phyloP scores from a whole-genome alignment of 2,113 vertebrate genomes.

The Nipponia nippon region DNA sequence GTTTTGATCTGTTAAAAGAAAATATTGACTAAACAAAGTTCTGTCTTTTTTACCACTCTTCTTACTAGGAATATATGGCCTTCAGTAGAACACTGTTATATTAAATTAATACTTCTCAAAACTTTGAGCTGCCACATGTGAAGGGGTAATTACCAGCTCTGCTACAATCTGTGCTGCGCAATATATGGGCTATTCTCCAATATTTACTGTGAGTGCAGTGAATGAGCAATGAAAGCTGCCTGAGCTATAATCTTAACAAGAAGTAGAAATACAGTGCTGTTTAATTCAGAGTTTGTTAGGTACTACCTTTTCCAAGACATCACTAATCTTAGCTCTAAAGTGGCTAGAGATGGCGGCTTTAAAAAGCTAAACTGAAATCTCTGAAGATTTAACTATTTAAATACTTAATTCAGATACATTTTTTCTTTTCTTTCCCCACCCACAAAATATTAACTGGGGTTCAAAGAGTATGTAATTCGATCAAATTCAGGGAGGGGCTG shows the following conservation, averaged over 20 bases:
- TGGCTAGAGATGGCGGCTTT: not conserved
- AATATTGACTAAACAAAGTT: not conserved
- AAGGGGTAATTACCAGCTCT: not conserved
- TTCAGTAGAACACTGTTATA: not conserved
- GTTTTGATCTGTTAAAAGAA: not conserved
- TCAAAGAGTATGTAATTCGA: not conserved
- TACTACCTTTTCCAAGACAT: not conserved
- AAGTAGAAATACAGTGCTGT: not conserved
- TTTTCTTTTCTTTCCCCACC: not conserved
- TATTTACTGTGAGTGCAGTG: not conserved
- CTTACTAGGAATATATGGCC: not conserved
- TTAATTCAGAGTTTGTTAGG: not conserved
- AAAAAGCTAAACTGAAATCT: not conserved
- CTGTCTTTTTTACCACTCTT: not conserved
- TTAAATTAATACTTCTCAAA: not conserved
- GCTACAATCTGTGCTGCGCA: not conserved
- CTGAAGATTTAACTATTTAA: not conserved
- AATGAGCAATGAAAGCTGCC: not conserved
- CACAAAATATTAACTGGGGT: not conserved
- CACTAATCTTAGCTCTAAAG: no score
- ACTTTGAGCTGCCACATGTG: not conserved
- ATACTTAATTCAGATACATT: fast-evolving
- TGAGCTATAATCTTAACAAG: not conserved
- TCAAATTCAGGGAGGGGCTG: not conserved
- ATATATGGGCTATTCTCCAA: not conserved